Conservation (phyloP, 2,888 invertebrate species). For the Galeruca laticollis region DNA sequence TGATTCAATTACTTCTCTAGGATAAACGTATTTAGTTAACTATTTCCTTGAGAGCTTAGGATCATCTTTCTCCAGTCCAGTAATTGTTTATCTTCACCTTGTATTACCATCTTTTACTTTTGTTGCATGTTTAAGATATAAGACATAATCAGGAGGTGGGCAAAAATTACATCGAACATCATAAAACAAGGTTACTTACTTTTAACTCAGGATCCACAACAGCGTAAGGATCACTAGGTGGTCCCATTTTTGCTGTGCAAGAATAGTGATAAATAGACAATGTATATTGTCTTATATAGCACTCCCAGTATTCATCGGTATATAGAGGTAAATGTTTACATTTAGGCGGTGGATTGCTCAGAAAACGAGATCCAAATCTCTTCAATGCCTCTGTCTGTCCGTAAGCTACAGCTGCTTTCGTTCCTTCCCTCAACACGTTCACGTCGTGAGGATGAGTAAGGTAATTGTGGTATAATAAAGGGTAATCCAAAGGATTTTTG, state of each 20-base stretch:
- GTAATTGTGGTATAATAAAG: constrained; percentile 92
- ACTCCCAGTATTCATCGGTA: constrained; percentile 91
- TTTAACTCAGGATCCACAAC: constrained; percentile 84
- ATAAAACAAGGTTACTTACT: constrained; percentile 66
- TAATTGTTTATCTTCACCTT: too few species aligned
- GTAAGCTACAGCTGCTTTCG: constrained; percentile 85
- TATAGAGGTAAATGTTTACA: constrained; percentile 82
- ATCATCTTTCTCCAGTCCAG: too few species aligned
- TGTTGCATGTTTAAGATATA: too few species aligned
- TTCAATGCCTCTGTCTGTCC: constrained; percentile 84
- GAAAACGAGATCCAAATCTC: constrained; percentile 82
- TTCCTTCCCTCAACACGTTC: constrained; percentile 84
- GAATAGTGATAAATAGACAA: constrained; percentile 91
- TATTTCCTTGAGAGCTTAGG: too few species aligned
- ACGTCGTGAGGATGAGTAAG: constrained; percentile 89
- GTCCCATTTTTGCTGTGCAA: constrained; percentile 89
- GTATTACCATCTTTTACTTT: too few species aligned
- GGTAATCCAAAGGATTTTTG: constrained; percentile 80
- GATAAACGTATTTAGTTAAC: too few species aligned
- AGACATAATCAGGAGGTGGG: too few species aligned
- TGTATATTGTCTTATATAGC: constrained; percentile 84
- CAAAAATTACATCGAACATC: too few species aligned
- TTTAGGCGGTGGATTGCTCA: constrained; percentile 81
- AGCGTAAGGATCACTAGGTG: constrained; percentile 79
- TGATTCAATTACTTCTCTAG: too few species aligned